phyloP scores from a whole-genome alignment of 2,113 vertebrate species.

The Lichenostomus cassidix region DNA sequence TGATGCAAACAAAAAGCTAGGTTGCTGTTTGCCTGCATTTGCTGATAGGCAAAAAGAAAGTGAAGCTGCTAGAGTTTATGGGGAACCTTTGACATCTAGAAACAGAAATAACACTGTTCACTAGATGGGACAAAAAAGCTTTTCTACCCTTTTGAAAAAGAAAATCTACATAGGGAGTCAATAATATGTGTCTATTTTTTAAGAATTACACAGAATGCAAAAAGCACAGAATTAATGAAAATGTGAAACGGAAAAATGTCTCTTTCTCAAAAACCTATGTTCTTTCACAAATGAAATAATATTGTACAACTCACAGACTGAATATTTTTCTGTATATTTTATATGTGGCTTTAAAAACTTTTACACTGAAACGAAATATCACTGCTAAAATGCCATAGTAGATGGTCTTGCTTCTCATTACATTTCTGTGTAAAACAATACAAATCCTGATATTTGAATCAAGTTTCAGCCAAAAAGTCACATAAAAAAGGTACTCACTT shows the following conservation, averaged over 20 bases:
- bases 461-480: background rate
- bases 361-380: background rate
- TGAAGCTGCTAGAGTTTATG: slow-evolving; percentile 12
- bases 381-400: background rate
- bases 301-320: background rate
- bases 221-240: background rate
- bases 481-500: slow-evolving; percentile 82
- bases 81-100: slow-evolving; percentile 8
- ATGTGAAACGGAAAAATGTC: background rate
- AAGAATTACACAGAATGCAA: background rate
- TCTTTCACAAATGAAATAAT: background rate
- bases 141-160: background rate
- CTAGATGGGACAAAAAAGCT: background rate
- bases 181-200: background rate
- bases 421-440: background rate
- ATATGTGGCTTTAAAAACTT: background rate
- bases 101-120: slow-evolving; percentile 36
- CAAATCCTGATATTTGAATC: background rate
- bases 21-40: background rate
- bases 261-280: background rate
- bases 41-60: slow-evolving; percentile 49
- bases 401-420: background rate
- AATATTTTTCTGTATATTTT: background rate
- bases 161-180: background rate
- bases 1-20: slow-evolving; percentile 28